Evolutionary conservation across 2,888 invertebrate species (phyloP).

Genomic region (Serrognathus titanus): DNA sequence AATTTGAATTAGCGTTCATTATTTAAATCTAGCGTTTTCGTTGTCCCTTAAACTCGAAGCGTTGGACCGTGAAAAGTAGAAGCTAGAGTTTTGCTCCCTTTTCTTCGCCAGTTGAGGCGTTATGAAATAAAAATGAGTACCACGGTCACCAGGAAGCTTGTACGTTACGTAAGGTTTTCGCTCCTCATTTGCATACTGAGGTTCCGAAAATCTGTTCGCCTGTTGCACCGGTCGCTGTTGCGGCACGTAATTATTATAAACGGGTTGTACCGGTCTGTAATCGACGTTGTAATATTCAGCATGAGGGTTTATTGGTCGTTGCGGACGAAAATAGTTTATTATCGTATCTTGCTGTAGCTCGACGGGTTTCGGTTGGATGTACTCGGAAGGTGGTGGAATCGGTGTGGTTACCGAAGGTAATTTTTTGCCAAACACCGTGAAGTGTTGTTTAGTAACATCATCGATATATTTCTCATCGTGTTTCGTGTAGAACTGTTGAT

Average conservation of each 20-base stretch:
- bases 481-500: conserved; percentile 62
- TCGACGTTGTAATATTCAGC: conserved; percentile 47
- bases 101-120: conserved; percentile 62
- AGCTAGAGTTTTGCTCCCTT: conserved; percentile 40
- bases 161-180: conserved; percentile 70
- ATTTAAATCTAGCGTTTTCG: background rate
- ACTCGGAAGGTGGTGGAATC: conserved; percentile 25
- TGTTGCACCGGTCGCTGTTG: conserved; percentile 24
- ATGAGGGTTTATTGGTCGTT: conserved; percentile 49
- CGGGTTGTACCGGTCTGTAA: conserved; percentile 25
- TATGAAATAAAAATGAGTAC: conserved; percentile 75
- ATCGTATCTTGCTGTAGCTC: conserved; percentile 63
- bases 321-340: conserved; percentile 67
- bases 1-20: too few relatives aligned
- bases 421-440: conserved; percentile 71
- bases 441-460: conserved; percentile 71
- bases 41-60: conserved; percentile 1
- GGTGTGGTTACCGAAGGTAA: conserved; percentile 52
- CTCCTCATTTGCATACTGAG: conserved; percentile 35
- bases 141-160: conserved; percentile 69
- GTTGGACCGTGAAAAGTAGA: conserved; percentile 8
- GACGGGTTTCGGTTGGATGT: background rate
- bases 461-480: conserved; percentile 68
- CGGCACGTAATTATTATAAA: conserved; percentile 4
- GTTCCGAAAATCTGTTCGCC: conserved; percentile 20